phyloP scores from a whole-genome alignment of 2,888 invertebrate genomes.

The Bembecia ichneumoniformis region DNA sequence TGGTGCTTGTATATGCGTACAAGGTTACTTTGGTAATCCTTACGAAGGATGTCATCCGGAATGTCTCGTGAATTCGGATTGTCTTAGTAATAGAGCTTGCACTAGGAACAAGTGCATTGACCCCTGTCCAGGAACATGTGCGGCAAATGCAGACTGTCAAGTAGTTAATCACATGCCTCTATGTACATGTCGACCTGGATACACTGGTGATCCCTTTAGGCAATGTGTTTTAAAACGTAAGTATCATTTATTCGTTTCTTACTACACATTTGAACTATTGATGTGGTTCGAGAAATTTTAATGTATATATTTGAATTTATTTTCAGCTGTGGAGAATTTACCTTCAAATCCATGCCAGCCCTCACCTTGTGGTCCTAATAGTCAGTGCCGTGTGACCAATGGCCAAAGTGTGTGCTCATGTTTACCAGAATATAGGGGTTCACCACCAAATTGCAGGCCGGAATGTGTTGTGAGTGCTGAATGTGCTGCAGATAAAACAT shows the following conservation, averaged over 20 bases:
- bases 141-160: slow-evolving; percentile 81
- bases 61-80: slow-evolving; percentile 81
- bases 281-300: not conserved
- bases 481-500: slow-evolving; percentile 75
- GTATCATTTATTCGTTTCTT: slow-evolving; percentile 10
- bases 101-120: slow-evolving; percentile 81
- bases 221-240: slow-evolving; percentile 64
- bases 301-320: slow-evolving; percentile 13
- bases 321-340: slow-evolving; percentile 35
- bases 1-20: slow-evolving; percentile 78
- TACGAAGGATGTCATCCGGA: slow-evolving; percentile 84
- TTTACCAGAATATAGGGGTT: slow-evolving; percentile 76
- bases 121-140: slow-evolving; percentile 85
- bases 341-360: slow-evolving; percentile 70
- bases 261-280: not conserved
- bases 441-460: slow-evolving; percentile 80
- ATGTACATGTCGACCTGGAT: slow-evolving; percentile 77
- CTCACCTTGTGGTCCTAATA: slow-evolving; percentile 76
- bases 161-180: slow-evolving; percentile 80
- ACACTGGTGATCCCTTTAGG: slow-evolving; percentile 81
- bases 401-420: slow-evolving; percentile 80
- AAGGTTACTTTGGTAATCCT: slow-evolving; percentile 84
- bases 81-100: slow-evolving; percentile 79
- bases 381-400: slow-evolving; percentile 72
- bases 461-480: slow-evolving; percentile 81